Conservation (phyloP, 2,888 invertebrate species). For the Gnatocerus cornutus region DNA sequence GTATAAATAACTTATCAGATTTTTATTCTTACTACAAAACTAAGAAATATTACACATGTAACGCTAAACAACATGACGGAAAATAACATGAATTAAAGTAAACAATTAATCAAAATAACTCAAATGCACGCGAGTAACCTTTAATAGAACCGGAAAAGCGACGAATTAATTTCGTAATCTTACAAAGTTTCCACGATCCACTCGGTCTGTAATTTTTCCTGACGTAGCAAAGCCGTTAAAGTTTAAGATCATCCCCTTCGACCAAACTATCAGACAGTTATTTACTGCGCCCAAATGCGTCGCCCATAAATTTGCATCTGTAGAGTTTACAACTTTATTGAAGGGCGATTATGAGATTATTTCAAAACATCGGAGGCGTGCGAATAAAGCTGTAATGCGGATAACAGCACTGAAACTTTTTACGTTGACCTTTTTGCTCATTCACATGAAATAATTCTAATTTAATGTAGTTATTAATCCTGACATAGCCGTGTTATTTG, state of each 20-base stretch:
- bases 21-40: not conserved
- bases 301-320: slow-evolving; percentile 19
- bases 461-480: too few species aligned
- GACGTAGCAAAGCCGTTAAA: slow-evolving; percentile 4
- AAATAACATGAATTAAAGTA: slow-evolving; percentile 6
- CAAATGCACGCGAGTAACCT: slow-evolving; percentile 7
- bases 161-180: too few species aligned
- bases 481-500: too few species aligned
- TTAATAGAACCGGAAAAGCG: too few species aligned
- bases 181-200: too few species aligned
- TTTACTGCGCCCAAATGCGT: slow-evolving; percentile 7
- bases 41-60: not conserved
- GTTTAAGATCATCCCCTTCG: slow-evolving; percentile 3
- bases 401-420: not conserved
- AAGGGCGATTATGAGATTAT: slow-evolving; percentile 13
- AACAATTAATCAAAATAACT: slow-evolving; percentile 18
- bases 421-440: slow-evolving; percentile 1
- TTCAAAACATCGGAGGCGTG: slow-evolving; percentile 8
- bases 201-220: not conserved
- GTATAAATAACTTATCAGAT: slow-evolving; percentile 6
- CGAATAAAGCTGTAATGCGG: slow-evolving; percentile 3
- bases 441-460: too few species aligned
- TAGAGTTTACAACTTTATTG: slow-evolving; percentile 17
- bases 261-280: slow-evolving; percentile 9
- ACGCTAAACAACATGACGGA: slow-evolving; percentile 7